Evolutionary conservation across 2,888 invertebrate genomes (phyloP).

Genomic region (Hoplodrina blanda): DNA sequence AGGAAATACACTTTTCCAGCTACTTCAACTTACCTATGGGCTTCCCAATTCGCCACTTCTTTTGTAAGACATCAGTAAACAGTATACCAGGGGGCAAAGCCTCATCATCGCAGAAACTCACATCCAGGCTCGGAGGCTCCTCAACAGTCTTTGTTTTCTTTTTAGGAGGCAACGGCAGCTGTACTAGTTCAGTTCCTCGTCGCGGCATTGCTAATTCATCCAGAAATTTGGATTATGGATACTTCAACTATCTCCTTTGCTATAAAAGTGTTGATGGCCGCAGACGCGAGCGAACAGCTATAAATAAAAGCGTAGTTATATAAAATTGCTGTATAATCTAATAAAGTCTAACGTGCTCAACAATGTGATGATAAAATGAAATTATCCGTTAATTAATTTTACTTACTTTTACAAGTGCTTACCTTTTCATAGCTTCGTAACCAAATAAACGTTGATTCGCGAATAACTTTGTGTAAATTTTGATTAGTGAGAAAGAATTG

Average conservation of each 20-base stretch:
- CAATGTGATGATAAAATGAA: constrained; percentile 75
- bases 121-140: constrained; percentile 78
- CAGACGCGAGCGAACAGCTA: constrained; percentile 24
- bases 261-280: constrained; percentile 7
- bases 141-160: constrained; percentile 78
- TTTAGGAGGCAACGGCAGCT: constrained; percentile 77
- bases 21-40: constrained; percentile 92
- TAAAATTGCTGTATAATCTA: constrained; percentile 69
- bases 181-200: constrained; percentile 78
- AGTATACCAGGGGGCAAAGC: constrained; percentile 93
- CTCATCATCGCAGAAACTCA: constrained; percentile 84
- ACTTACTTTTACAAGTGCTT: constrained; percentile 40
- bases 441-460: constrained; percentile 34
- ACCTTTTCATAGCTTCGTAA: constrained; percentile 60
- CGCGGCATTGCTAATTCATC: constrained; percentile 79
- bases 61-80: constrained; percentile 94
- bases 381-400: constrained; percentile 71
- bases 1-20: not conserved
- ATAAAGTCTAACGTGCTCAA: constrained; percentile 72
- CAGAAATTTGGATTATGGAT: constrained; percentile 36
- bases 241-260: constrained; percentile 28
- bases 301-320: constrained; percentile 46
- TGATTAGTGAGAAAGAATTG: constrained; percentile 18
- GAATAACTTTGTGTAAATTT: constrained; percentile 25
- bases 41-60: constrained; percentile 96